Base-by-base conservation (phyloP, 2,113 vertebrate species). In the Brevimyrus niger region DNA sequence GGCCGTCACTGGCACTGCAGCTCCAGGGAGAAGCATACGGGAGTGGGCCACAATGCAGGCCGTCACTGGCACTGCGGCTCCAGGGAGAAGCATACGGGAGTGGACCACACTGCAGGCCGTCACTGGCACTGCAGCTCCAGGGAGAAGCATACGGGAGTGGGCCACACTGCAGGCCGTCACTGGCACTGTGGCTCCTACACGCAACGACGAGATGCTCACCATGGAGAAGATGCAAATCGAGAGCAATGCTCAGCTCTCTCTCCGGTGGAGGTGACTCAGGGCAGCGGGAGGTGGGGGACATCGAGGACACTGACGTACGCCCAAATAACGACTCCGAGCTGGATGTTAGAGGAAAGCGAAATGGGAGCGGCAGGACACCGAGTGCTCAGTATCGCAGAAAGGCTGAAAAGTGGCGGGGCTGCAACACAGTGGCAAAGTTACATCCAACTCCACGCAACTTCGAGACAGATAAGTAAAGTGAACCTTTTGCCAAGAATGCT, bases 401-500 rank as follows among this genome's bases (percentile, higher is more conserved):
- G 10, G 4, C 61, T 31, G n/a, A 0, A 4, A 4, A 27, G n/a
- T 31, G 61, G 61, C 10, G 0, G 61, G 10, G 23, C 9, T 13
- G 10, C n/a, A n/a, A 69, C 10, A 27, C n/a, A 0, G 11, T 4
- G 10, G 5, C 69, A 38, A 4, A 38, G 69, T 15, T 1, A 35
- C 31, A 15, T 47, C 35, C 82, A n/a, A 85, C 48, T 19, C 9
- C 3, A 42, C 5, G 27, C n/a, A n/a, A 6, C 38, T 80, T 80
- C 6, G 6, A 8, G 19, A 80, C 5, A 17, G 31, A 76, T 17
- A 19, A 38, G 19, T n/a, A 84, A 84, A 21, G 38, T 23, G 8
- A 94, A 98, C 98, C 96, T 87, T 42, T 91, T 90, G 90, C 96
- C 92, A 6, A 98, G 92, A 91, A 97, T 92, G 61, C 94, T 80